phyloP scores from a whole-genome alignment of 2,113 vertebrate genomes.

The Bujurquina vittata region DNA sequence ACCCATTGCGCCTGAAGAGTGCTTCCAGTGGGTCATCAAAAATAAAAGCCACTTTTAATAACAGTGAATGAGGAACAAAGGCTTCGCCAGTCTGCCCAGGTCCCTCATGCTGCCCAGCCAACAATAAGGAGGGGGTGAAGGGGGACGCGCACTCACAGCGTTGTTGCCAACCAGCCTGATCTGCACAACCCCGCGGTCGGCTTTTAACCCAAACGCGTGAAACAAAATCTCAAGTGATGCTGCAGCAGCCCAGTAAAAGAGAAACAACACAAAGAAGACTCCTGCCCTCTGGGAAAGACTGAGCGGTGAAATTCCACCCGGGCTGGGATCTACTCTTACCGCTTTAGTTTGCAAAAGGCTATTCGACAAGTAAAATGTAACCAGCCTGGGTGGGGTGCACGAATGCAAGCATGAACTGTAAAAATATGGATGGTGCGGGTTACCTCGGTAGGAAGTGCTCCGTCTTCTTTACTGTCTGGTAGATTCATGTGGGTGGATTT shows the following conservation, averaged over 20 bases:
- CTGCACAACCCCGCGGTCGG: slow-evolving; percentile 12
- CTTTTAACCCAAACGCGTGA: slow-evolving; percentile 6
- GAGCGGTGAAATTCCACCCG: neutral
- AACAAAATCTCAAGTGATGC: slow-evolving; percentile 38
- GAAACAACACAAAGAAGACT: neutral
- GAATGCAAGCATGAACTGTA: slow-evolving; percentile 1
- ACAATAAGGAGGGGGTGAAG: slow-evolving; percentile 49
- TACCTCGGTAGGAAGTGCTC: slow-evolving; percentile 73
- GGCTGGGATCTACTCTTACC: neutral
- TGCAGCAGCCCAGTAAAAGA: neutral
- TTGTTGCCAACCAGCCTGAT: slow-evolving; percentile 58
- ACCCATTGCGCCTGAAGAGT: neutral
- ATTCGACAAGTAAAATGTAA: slow-evolving; percentile 32
- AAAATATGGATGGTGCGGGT: neutral
- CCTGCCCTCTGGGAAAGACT: neutral
- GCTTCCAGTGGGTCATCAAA: slow-evolving; percentile 8
- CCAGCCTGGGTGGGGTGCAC: slow-evolving; percentile 62
- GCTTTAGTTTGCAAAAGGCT: slow-evolving; percentile 25
- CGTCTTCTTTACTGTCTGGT: slow-evolving; percentile 61
- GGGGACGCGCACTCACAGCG: slow-evolving; percentile 30
- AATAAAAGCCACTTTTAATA: slow-evolving; percentile 43
- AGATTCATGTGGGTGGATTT: slow-evolving; percentile 75
- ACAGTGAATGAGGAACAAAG: slow-evolving; percentile 72
- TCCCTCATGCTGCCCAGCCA: slow-evolving; percentile 61
- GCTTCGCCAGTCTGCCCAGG: slow-evolving; percentile 62